Percentiles rank a stretch among this genome's conserved stretches.
Evolutionary conservation across 2,797 vertebrate species (phyloP).

Genomic region (Numenius phaeopus): DNA sequence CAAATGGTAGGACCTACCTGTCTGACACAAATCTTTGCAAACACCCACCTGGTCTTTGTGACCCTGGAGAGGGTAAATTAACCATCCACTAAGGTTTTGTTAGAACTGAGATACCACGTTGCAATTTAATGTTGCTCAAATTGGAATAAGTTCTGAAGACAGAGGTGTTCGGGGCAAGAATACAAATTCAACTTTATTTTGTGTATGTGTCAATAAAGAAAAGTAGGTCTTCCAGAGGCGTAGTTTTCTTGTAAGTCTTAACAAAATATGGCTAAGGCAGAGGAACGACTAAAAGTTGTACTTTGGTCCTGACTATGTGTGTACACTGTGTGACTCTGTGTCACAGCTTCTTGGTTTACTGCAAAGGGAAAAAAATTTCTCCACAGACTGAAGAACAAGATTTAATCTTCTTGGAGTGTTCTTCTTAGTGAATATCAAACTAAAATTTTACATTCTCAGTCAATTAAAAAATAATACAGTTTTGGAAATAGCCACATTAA

Average conservation of each 20-base stretch:
- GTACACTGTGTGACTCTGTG: background rate
- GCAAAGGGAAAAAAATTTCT: background rate
- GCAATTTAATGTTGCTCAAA: background rate
- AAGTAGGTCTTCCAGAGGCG: background rate
- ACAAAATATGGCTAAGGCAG: background rate
- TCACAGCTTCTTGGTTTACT: background rate
- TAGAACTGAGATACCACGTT: background rate
- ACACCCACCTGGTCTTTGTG: rapidly evolving
- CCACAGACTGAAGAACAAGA: background rate
- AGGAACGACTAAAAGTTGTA: background rate
- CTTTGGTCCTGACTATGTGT: background rate
- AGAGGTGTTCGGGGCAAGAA: background rate
- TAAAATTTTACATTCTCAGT: background rate
- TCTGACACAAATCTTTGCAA: background rate
- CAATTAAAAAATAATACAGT: background rate
- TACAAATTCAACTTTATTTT: background rate
- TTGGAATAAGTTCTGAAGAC: background rate
- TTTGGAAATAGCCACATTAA: background rate
- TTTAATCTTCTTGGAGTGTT: background rate
- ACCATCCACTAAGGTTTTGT: background rate
- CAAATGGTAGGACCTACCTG: background rate
- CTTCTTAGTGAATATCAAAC: background rate
- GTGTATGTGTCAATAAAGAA: background rate
- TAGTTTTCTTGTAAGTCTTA: background rate
- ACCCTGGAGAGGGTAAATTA: background rate